Evolutionary conservation across 2,113 vertebrate genomes (phyloP).

Genomic region (Morone saxatilis): DNA sequence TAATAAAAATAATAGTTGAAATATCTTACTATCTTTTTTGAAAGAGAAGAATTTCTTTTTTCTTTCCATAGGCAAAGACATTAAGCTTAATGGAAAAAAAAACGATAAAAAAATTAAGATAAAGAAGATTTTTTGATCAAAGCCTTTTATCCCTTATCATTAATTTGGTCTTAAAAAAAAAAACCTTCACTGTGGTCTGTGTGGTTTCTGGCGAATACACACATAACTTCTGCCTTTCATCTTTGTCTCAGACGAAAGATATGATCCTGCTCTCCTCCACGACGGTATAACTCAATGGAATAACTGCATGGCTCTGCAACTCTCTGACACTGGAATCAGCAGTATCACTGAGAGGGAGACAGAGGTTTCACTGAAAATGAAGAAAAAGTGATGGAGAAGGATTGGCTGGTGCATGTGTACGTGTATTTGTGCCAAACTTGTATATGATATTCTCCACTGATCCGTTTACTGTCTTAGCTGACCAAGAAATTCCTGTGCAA

Average conservation of each 20-base stretch:
- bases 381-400: slow-evolving; percentile 48
- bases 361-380: slow-evolving; percentile 33
- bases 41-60: slow-evolving; percentile 11
- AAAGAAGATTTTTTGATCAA: slow-evolving; percentile 8
- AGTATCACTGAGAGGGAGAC: slow-evolving; percentile 53
- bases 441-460: slow-evolving; percentile 74
- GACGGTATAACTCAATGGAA: slow-evolving; percentile 74
- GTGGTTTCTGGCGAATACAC: slow-evolving; percentile 47
- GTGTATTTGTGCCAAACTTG: slow-evolving; percentile 55
- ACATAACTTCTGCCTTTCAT: slow-evolving; percentile 54
- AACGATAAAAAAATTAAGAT: slow-evolving; percentile 33
- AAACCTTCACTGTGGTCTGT: slow-evolving; percentile 37
- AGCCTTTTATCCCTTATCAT: slow-evolving; percentile 47
- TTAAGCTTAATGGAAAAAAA: slow-evolving; percentile 33
- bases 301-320: slow-evolving; percentile 78
- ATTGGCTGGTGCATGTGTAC: slow-evolving; percentile 31
- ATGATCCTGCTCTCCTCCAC: slow-evolving; percentile 55
- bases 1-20: slow-evolving; percentile 7
- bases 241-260: slow-evolving; percentile 49
- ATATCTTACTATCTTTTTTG: not conserved
- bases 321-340: slow-evolving; percentile 73
- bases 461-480: slow-evolving; percentile 78
- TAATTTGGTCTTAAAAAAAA: slow-evolving; percentile 4
- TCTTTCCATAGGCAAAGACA: slow-evolving; percentile 28
- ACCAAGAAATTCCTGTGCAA: slow-evolving; percentile 75